Percentiles rank a stretch among this genome's conserved stretches.
phyloP scores from a whole-genome alignment of 2,888 invertebrate genomes.

The Amblyteles armatorius region DNA sequence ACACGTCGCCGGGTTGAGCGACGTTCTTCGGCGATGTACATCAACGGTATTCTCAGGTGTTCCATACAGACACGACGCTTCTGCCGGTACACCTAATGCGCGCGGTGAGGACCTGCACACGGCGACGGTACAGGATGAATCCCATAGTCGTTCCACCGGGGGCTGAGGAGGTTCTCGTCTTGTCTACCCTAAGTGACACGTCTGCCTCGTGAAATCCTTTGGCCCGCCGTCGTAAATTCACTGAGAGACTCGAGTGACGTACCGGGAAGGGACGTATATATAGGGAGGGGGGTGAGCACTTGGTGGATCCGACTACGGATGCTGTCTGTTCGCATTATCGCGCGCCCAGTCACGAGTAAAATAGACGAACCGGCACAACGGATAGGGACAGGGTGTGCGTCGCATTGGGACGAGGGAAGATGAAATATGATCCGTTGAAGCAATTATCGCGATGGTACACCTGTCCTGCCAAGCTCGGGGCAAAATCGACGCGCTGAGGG shows the following conservation, averaged over 20 bases:
- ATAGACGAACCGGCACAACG: slow-evolving; percentile 11
- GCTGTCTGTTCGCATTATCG: slow-evolving; percentile 44
- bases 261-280: slow-evolving; percentile 20
- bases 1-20: slow-evolving; percentile 12
- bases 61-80: slow-evolving; percentile 13
- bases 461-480: not conserved
- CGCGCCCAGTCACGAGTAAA: slow-evolving; percentile 9
- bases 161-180: slow-evolving; percentile 6
- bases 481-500: not conserved
- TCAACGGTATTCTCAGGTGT: slow-evolving; percentile 7
- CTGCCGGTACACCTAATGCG: not conserved
- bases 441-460: not conserved
- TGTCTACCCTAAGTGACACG: slow-evolving; percentile 45
- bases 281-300: slow-evolving; percentile 3
- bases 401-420: not conserved
- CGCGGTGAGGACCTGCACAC: not conserved
- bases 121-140: not conserved
- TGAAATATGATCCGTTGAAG: not conserved
- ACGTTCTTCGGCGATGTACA: slow-evolving; percentile 2
- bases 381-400: not conserved
- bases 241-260: slow-evolving; percentile 33
- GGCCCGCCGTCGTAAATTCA: slow-evolving; percentile 43
- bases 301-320: slow-evolving; percentile 32
- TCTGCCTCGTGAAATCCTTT: slow-evolving; percentile 47
- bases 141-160: not conserved